Percentiles rank a stretch among this genome's conserved stretches.
Conservation (phyloP, 2,888 invertebrate species). For the Bimastos eiseni region DNA sequence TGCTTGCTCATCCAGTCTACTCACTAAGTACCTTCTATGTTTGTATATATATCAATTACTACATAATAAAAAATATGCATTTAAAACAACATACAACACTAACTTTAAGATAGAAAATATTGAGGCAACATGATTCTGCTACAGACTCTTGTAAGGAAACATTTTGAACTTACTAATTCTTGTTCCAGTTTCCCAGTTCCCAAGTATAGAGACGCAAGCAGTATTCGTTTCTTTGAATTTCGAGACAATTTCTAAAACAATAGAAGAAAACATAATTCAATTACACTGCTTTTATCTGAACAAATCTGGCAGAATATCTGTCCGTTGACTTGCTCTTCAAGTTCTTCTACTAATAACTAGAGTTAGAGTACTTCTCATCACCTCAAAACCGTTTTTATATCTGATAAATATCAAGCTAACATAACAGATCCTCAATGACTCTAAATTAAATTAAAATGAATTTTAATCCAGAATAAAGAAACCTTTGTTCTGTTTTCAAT, state of each 20-base stretch:
- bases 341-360: background rate
- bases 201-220: conserved; percentile 85
- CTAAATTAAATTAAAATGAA: background rate
- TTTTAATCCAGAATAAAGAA: background rate
- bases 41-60: too few relatives aligned
- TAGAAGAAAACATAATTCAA: background rate
- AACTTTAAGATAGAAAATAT: too few relatives aligned
- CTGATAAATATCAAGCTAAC: background rate
- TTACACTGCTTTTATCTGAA: background rate
- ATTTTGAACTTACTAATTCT: conserved; percentile 70
- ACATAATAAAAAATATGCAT: too few relatives aligned
- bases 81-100: too few relatives aligned
- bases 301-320: background rate
- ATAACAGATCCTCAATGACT: background rate
- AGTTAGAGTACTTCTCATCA: background rate
- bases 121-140: too few relatives aligned
- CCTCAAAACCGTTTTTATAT: background rate
- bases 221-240: conserved; percentile 59
- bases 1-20: too few relatives aligned
- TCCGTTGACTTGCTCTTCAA: background rate
- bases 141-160: background rate
- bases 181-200: conserved; percentile 85
- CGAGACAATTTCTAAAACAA: conserved; percentile 32
- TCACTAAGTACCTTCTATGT: too few relatives aligned
- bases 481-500: background rate